These are phyloP conservation scores for Spermophilus dauricus DNA, from an alignment of 2,113 vertebrate genomes.

Conservation along the genomic window DNA sequence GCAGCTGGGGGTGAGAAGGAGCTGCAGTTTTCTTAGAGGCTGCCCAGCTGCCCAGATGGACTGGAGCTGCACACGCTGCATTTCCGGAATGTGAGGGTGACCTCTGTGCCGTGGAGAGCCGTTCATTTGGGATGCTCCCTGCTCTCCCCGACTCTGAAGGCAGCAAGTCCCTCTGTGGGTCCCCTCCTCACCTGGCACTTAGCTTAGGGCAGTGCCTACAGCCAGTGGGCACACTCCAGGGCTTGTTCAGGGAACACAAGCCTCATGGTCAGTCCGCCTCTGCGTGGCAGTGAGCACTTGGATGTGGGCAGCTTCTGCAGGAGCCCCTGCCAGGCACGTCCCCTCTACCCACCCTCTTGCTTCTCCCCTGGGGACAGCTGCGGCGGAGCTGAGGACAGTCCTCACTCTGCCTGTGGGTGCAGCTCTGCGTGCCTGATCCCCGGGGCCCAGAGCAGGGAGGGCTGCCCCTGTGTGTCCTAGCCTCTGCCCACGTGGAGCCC, in stretches of 20 bases:
- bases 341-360: not conserved
- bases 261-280: not conserved
- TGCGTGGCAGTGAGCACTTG: not conserved
- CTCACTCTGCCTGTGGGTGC: not conserved
- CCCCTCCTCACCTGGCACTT: not conserved
- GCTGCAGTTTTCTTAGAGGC: not conserved
- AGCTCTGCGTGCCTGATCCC: not conserved
- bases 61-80: no score
- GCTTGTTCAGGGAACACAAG: not conserved
- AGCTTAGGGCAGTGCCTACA: not conserved
- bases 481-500: not conserved
- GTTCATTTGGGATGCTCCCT: not conserved
- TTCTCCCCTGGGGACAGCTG: not conserved
- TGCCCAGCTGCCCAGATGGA: no score
- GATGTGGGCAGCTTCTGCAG: not conserved
- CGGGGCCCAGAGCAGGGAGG: rapidly evolving
- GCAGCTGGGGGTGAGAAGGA: not conserved
- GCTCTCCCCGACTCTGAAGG: not conserved
- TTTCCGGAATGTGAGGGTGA: not conserved
- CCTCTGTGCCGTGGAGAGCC: not conserved
- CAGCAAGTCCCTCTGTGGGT: not conserved
- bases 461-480: not conserved
- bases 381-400: rapidly evolving
- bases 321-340: not conserved
- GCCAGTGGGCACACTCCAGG: not conserved